phyloP scores from a whole-genome alignment of 2,888 invertebrate genomes.

The Linnaemya vulpina region DNA sequence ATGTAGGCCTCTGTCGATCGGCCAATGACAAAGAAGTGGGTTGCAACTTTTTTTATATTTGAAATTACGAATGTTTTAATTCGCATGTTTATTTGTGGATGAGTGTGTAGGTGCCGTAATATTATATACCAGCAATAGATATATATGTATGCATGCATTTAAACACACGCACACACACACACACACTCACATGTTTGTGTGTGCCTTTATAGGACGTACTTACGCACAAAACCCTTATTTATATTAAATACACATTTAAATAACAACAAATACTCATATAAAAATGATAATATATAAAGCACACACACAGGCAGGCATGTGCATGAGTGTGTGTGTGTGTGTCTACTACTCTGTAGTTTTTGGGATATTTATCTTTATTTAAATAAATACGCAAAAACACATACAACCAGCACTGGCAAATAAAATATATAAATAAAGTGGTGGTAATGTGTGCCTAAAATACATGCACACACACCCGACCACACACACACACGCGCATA shows the following conservation, averaged over 20 bases:
- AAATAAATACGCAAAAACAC: slow-evolving; percentile 10
- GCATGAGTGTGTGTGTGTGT: neutral
- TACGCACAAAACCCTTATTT: slow-evolving; percentile 25
- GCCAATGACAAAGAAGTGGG: slow-evolving; percentile 74
- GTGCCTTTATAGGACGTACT: neutral
- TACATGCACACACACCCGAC: too few species aligned
- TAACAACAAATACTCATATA: neutral
- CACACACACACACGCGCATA: neutral
- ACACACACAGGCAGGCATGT: neutral
- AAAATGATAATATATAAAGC: neutral
- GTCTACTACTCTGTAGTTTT: neutral
- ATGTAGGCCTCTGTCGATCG: slow-evolving; percentile 64
- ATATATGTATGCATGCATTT: neutral
- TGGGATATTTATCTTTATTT: slow-evolving; percentile 23
- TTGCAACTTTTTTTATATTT: slow-evolving; percentile 69
- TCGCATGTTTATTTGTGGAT: slow-evolving; percentile 41
- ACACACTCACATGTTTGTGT: neutral
- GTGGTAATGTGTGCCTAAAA: slow-evolving; percentile 40
- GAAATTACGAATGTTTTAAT: slow-evolving; percentile 60
- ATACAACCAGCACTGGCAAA: neutral
- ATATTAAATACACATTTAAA: neutral
- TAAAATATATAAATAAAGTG: slow-evolving; percentile 50
- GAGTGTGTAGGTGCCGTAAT: slow-evolving; percentile 54
- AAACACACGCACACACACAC: neutral
- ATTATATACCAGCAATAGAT: slow-evolving; percentile 25